Evolutionary conservation across 2,797 vertebrate species (phyloP), one percentile per base, ranked within the genome.

Genomic region (Borostomias antarcticus): DNA sequence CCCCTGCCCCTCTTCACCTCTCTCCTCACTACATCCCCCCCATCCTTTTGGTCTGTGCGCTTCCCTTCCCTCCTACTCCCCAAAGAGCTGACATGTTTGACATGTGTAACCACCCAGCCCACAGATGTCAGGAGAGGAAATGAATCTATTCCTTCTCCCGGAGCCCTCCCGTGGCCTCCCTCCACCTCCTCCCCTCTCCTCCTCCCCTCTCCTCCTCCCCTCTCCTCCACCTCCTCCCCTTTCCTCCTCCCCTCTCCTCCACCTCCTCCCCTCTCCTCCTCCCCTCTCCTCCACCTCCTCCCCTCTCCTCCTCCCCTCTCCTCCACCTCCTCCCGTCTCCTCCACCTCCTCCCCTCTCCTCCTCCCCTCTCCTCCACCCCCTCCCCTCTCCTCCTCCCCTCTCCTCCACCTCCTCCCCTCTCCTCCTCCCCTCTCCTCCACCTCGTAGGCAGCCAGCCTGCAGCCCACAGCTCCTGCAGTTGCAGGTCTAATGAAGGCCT

Each of bases 401-500:
- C 73, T 79, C 82, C 32, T 76, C 68, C 77, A 69, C 48, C 70
- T 68, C 45, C 17, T 45, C 40, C 6, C 6, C 13, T 17, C 40
- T 45, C 40, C 15, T 17, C 56, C 74, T 72, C 11, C 73, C 76
- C 32, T 60, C 73, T 79, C 82, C 32, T 76, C 68, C 77, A 69
- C 48, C 70, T 68, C 45, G 13, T 45, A 13, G 4, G n/a, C n/a
- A n/a, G n/a, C n/a, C n/a, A n/a, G n/a, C n/a, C n/a, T n/a, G n/a
- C n/a, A n/a, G n/a, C 6, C n/a, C 15, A 45, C 13, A 45, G 40
- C 70, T 70, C 64, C 76, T 64, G 78, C 79, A 71, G 82, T 83
- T 81, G 80, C 86, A 83, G 77, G 78, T 88, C 86, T 88, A 88
- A 89, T 88, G 78, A 88, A 89, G 86, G 88, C 83, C 80, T 86